Conservation (phyloP, 2,113 vertebrate genomes). For the Dromiciops gliroides region DNA sequence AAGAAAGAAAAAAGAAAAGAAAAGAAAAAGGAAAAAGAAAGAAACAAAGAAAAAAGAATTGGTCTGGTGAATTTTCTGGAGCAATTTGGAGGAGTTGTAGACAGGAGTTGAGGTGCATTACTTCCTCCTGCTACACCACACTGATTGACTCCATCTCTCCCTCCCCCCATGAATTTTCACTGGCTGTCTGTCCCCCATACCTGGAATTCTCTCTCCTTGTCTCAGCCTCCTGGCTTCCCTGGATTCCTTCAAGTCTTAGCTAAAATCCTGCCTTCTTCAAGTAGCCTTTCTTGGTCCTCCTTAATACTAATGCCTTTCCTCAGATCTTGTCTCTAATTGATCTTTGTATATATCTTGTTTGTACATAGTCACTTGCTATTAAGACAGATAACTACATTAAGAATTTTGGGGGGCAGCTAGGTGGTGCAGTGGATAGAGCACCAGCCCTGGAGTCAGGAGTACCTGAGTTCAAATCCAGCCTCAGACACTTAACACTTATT, state of each 20-base stretch:
- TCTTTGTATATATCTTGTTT: background rate
- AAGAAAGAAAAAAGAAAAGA: too few relatives aligned
- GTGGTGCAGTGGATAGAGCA: too few relatives aligned
- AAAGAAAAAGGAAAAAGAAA: too few relatives aligned
- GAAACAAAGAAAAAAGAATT: too few relatives aligned
- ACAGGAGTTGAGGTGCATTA: background rate
- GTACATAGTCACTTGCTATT: background rate
- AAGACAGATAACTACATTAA: background rate
- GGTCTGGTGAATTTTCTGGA: background rate
- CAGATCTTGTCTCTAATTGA: background rate
- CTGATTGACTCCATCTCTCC: background rate
- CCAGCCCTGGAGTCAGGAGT: too few relatives aligned
- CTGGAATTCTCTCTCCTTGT: background rate
- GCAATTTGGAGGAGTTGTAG: background rate
- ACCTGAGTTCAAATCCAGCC: too few relatives aligned
- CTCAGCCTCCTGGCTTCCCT: background rate
- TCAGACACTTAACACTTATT: too few relatives aligned
- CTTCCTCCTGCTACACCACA: background rate
- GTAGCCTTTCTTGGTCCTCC: background rate
- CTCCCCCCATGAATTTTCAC: background rate
- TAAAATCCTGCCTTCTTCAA: background rate
- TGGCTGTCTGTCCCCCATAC: background rate
- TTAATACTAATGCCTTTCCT: background rate
- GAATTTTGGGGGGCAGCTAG: background rate
- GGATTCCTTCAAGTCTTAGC: background rate